These are phyloP conservation scores for Tiliqua scincoides DNA, from an alignment of 2,113 vertebrate species.

Conservation along the genomic window DNA sequence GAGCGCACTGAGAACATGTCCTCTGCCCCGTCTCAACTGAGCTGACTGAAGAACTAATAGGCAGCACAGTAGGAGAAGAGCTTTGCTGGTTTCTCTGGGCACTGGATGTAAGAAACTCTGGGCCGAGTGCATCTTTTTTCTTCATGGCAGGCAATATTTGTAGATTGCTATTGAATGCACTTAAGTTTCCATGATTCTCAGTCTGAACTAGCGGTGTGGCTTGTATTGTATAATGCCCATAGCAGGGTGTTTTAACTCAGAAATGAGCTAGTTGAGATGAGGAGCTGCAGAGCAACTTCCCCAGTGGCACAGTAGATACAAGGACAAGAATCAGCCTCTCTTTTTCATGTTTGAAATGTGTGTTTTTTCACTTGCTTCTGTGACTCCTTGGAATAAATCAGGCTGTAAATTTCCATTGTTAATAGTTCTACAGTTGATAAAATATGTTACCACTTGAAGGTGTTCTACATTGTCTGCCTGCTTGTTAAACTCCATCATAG, in stretches of 20 bases:
- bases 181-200: neutral
- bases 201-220: neutral
- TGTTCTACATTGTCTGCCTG: neutral
- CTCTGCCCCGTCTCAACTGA: neutral
- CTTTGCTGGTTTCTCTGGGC: neutral
- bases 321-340: neutral
- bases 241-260: neutral
- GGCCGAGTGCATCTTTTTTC: neutral
- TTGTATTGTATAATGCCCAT: neutral
- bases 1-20: neutral
- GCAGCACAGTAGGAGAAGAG: neutral
- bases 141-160: neutral
- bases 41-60: neutral
- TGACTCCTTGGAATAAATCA: neutral
- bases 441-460: neutral
- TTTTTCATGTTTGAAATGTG: neutral
- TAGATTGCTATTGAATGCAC: too few species aligned
- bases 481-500: slow-evolving; percentile 49
- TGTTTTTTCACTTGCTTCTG: neutral
- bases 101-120: neutral
- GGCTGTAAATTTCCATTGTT: slow-evolving; percentile 6
- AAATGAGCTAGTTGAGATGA: neutral
- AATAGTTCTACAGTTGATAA: neutral
- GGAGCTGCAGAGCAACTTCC: too few species aligned
- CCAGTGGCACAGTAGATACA: neutral